Conservation (phyloP, 2,888 invertebrate species). For the Abscondita cerata region DNA sequence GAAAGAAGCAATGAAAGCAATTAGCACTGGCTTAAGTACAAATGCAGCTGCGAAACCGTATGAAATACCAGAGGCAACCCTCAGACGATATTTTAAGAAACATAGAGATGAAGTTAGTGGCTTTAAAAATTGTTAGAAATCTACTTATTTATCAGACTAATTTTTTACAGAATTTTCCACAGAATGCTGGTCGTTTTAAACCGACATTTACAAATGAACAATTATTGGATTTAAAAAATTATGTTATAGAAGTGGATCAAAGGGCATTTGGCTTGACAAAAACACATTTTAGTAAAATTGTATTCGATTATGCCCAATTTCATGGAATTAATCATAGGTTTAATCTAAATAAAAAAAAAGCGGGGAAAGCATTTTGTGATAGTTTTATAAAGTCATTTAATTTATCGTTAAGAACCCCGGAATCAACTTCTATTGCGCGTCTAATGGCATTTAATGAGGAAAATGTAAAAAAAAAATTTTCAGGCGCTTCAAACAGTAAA, state of each 20-base stretch:
- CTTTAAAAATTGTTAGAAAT: too few relatives aligned
- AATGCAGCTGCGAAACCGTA: not conserved
- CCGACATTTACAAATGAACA: not conserved
- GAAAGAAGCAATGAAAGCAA: not conserved
- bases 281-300: not conserved
- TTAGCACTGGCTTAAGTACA: not conserved
- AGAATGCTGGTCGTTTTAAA: conserved; percentile 5
- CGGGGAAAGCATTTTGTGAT: not conserved
- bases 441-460: not conserved
- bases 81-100: not conserved
- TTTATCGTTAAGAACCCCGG: not conserved
- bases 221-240: not conserved
- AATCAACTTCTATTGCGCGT: not conserved
- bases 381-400: not conserved
- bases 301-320: not conserved
- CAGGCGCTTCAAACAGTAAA: not conserved
- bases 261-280: conserved; percentile 3
- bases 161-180: not conserved
- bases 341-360: not conserved
- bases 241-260: not conserved
- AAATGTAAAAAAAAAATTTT: not conserved
- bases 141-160: too few relatives aligned
- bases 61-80: not conserved
- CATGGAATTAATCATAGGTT: not conserved
- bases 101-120: too few relatives aligned